phyloP scores from a whole-genome alignment of 2,113 vertebrate genomes.

The Labeo rohita region DNA sequence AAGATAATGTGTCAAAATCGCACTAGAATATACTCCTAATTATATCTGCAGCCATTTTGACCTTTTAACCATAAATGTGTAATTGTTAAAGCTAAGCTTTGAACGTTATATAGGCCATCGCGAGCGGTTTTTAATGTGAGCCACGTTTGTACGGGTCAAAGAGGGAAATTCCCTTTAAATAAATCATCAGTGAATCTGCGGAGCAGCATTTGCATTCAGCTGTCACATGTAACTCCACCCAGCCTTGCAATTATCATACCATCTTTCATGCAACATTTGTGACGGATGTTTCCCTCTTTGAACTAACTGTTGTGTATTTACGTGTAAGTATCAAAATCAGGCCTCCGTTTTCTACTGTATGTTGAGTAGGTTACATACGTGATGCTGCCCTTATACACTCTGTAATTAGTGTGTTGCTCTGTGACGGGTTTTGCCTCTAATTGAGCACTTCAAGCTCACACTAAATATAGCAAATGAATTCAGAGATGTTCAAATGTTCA shows the following conservation, averaged over 20 bases:
- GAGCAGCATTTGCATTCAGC: conserved; percentile 50
- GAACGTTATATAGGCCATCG: background rate
- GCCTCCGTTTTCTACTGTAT: background rate
- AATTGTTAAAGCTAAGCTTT: background rate
- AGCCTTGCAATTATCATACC: conserved; percentile 53
- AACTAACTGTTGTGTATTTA: background rate
- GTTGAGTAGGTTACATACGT: background rate
- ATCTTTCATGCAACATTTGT: conserved; percentile 44
- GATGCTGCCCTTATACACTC: background rate
- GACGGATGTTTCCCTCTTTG: background rate
- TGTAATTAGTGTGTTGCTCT: conserved; percentile 27
- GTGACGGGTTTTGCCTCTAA: conserved; percentile 18
- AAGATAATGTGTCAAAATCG: background rate
- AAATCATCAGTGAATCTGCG: conserved; percentile 42
- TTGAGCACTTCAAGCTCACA: conserved; percentile 29
- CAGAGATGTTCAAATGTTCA: background rate
- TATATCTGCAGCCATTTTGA: background rate
- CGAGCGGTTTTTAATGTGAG: background rate
- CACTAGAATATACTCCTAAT: background rate
- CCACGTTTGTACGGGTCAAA: background rate
- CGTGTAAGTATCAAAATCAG: background rate
- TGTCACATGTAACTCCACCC: conserved; percentile 52
- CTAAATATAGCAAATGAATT: conserved; percentile 27
- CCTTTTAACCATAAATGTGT: background rate
- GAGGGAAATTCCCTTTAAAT: conserved; percentile 47